Evolutionary conservation across 2,113 vertebrate species (phyloP), one percentile per base, ranked within the genome.

Genomic region (Lipotes vexillifer): DNA sequence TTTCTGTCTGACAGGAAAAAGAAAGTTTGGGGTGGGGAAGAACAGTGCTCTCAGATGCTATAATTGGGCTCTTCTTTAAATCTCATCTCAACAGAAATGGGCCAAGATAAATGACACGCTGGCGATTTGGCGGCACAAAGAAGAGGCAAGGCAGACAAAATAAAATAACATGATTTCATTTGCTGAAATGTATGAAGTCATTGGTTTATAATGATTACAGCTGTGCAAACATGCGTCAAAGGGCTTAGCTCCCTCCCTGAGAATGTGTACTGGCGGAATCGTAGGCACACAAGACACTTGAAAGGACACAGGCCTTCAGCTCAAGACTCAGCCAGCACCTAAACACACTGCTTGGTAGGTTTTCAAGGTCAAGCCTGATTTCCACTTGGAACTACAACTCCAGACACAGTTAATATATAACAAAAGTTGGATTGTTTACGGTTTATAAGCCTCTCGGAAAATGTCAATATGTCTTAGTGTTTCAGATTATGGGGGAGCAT

Each of bases 181-280:
- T 97, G 96, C 96, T 97, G 96, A 97, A 95, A 97, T 90, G 66
- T 95, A 97, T 98, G 92, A 98, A 96, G 95, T 96, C 96, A 97
- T 98, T 96, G 98, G 96, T 97, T 97, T 98, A 84, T 84, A 92
- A 85, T 89, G 96, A 92, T 96, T 93, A 94, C 93, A 98, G 98
- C 97, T 96, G 96, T 93, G 71, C 85, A 97, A 97, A 98, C 84
- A 98, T 65, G 89, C 8, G 1, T 46, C 82, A 33, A 49, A 27
- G 55, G 59, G 75, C 41, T 71, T 52, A 65, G 27, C 83, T 93
- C 94, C 27, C 77, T 93, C 36, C 46, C 71, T 44, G 31, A 93
- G 83, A 71, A 69, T 13, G 9, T 33, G n/a, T 91, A 83, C 46
- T 13, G 2, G 66, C 36, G 25, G 68, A 93, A 15, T 33, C 88